These are phyloP conservation scores for Porites rus DNA, from an alignment of 92 coral and sea anemone species.

Conservation along the genomic window DNA sequence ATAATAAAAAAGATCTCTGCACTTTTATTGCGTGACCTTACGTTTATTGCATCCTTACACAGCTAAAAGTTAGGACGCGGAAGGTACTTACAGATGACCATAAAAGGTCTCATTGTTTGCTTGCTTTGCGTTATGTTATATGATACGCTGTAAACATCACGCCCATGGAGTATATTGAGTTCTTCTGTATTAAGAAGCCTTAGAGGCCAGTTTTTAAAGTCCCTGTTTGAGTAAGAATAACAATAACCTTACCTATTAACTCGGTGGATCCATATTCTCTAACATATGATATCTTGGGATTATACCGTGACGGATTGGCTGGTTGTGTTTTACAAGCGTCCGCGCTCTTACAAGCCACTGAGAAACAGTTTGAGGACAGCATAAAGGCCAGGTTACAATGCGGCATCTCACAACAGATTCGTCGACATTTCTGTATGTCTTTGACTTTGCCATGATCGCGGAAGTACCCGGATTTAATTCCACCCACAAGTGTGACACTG, in stretches of 20 bases:
- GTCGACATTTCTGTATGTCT: conserved; percentile 84
- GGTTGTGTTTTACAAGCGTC: conserved; percentile 87
- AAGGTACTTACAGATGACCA: no score
- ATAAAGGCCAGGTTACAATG: conserved; percentile 96
- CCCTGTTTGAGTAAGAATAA: no score
- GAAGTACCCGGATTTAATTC: conserved; percentile 91
- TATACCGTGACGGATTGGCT: conserved; percentile 85
- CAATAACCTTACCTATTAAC: conserved; percentile 63
- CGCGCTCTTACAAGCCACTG: conserved; percentile 96
- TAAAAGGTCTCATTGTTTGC: no score
- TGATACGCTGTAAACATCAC: no score
- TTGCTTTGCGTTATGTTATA: no score
- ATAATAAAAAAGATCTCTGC: no score
- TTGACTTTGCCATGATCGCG: conserved; percentile 96
- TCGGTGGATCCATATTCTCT: conserved; percentile 75
- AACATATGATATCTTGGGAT: conserved; percentile 87
- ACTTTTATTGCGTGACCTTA: no score
- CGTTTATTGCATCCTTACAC: no score
- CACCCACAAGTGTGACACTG: conserved; percentile 89
- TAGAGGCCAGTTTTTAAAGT: no score
- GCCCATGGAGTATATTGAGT: no score
- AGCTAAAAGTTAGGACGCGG: no score
- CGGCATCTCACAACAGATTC: conserved; percentile 98
- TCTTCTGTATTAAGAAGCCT: no score
- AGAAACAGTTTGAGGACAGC: conserved; percentile 91